A percentile compares a stretch with the other conserved stretches of the same genome.
Evolutionary conservation across 92 coral and sea anemone species (phyloP).

Genomic region (Pocillopora meandrina): DNA sequence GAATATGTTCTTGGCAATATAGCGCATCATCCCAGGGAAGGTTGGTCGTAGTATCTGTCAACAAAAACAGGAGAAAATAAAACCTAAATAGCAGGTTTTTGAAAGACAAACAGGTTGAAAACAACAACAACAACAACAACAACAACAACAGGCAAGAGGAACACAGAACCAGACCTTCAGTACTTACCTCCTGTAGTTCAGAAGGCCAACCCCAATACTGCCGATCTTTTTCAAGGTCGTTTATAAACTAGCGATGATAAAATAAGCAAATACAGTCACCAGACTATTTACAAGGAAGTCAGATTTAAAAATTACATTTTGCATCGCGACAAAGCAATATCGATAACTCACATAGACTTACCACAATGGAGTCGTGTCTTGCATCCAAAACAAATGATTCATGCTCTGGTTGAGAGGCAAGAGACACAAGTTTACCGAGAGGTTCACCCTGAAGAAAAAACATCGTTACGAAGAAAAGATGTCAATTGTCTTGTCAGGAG

Average conservation of each 20-base stretch:
- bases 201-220: slow-evolving; percentile 93
- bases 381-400: slow-evolving; percentile 83
- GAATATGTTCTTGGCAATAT: slow-evolving; percentile 91
- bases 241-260: slow-evolving; percentile 62
- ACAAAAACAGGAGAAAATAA: background rate
- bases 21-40: slow-evolving; percentile 98
- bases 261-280: background rate
- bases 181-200: slow-evolving; percentile 82
- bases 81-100: background rate
- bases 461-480: too few species aligned
- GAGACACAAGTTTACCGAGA: slow-evolving; percentile 64
- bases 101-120: background rate
- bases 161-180: background rate
- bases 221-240: slow-evolving; percentile 86
- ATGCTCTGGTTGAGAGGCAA: slow-evolving; percentile 85
- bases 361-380: slow-evolving; percentile 83
- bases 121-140: too few species aligned
- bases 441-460: slow-evolving; percentile 65
- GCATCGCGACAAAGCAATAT: background rate
- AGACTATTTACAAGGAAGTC: background rate
- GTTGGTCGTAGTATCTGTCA: slow-evolving; percentile 87
- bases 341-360: slow-evolving; percentile 17
- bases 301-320: background rate
- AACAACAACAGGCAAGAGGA: too few species aligned
- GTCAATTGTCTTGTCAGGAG: too few species aligned